Conservation (phyloP, 35 echinoderm and acorn worm genomes). For the Ptychodera flava region DNA sequence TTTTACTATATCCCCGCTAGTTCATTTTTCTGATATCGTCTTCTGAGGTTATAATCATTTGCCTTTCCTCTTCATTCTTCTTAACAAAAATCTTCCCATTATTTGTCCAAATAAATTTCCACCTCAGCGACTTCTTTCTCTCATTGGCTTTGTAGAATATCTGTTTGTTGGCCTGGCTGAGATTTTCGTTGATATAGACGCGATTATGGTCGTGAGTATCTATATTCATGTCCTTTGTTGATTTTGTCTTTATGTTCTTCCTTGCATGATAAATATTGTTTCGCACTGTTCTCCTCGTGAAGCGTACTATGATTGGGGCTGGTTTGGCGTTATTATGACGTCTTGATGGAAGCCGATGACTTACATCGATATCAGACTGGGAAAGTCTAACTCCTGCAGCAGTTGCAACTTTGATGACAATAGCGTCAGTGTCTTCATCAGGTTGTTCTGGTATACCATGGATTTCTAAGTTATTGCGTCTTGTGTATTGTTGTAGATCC, state of each 20-base stretch:
- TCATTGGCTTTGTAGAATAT: background rate
- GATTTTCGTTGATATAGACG: background rate
- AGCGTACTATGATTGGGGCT: background rate
- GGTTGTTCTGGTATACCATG: conserved; percentile 7
- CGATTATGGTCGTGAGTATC: background rate
- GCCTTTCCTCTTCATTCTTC: background rate
- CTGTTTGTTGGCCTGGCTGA: background rate
- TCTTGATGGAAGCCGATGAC: conserved; percentile 9
- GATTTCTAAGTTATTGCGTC: conserved; percentile 9
- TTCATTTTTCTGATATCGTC: background rate
- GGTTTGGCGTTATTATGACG: background rate
- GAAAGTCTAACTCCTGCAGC: background rate
- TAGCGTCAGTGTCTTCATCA: conserved; percentile 4
- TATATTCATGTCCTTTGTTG: background rate
- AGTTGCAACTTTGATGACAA: conserved; percentile 9
- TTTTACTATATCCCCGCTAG: background rate
- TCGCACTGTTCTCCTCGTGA: background rate
- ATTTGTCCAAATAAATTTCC: background rate
- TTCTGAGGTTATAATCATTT: background rate
- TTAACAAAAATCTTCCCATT: background rate
- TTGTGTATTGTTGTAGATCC: conserved; percentile 15
- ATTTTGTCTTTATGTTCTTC: background rate
- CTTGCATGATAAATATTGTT: background rate
- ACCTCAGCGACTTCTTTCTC: background rate
- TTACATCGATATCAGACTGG: background rate